Base-by-base conservation (phyloP, 2,888 invertebrate genomes). In the Agriopis aurantiaria region DNA sequence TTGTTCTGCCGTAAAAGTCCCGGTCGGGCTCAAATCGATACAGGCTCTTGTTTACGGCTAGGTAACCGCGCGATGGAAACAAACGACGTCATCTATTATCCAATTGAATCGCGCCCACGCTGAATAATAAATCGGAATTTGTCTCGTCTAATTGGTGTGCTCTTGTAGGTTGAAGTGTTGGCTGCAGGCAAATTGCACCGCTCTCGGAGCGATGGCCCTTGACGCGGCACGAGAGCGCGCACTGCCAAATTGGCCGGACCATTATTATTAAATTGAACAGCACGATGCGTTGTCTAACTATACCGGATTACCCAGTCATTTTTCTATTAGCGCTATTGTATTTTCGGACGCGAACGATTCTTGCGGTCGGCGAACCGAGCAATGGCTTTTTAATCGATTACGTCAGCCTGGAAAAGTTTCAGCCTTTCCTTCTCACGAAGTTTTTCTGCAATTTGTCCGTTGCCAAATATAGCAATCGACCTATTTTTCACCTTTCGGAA, bases 141-240 rank as follows among this genome's bases (percentile, higher is more conserved):
- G 87, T 88, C 86, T 85, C 87, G 79, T 83, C 87, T 92, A 92
- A 92, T 92, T 92, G 92, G 91, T 85, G 85, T 80, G 85, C 90
- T 86, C 87, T 88, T 82, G 75, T 68, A 76, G 82, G 80, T 73
- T 84, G 78, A 79, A 87, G 59, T 72, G 76, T 78, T 80, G 77
- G 82, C 85, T 87, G 89, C 88, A 87, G 80, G 87, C 85, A 88
- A 91, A 91, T 90, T 91, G 90, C 88, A 85, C 80, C 82, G 82
- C 89, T 90, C 83, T 78, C 48, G 73, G 79, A 82, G 79, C 84
- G 85, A 88, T 88, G 85, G 84, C 80, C 72, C 91, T 90, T 79
- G 78, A 85, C 74, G 33, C 0, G 60, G 75, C 77, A 69, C 75
- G 69, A 80, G 73, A 81, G 72, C 68, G 80, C 81, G 78, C 74